phyloP scores from a whole-genome alignment of 1,140 invertebrate species.

The Drosophila santomea region DNA sequence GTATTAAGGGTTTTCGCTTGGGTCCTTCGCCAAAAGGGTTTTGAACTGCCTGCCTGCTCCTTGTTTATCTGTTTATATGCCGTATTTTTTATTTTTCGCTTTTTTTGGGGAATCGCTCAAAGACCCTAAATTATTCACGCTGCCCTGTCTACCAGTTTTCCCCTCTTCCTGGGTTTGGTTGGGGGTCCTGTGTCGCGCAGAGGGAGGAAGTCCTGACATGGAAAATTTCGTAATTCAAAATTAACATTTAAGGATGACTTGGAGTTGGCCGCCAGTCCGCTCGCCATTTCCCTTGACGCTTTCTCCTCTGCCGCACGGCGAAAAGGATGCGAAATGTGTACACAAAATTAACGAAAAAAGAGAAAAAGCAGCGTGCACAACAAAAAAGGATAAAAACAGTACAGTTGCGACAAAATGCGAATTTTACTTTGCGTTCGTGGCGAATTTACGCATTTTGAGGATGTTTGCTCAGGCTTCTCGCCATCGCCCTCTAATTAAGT shows the following conservation, averaged over 20 bases:
- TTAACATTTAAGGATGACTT: constrained; percentile 83
- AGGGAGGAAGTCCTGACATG: constrained; percentile 58
- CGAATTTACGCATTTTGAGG: constrained; percentile 74
- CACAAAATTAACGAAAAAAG: constrained; percentile 67
- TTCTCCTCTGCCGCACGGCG: constrained; percentile 35
- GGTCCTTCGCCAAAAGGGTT: constrained; percentile 49
- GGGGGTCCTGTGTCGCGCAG: constrained; percentile 3
- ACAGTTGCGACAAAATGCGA: constrained; percentile 73
- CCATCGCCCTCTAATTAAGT: not conserved
- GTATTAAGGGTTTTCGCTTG: constrained; percentile 74
- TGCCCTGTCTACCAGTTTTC: constrained; percentile 3
- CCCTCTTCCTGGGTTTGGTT: not conserved
- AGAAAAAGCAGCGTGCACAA: constrained; percentile 45
- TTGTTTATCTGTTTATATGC: constrained; percentile 43
- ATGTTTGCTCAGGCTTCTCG: constrained; percentile 51
- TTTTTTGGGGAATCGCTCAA: constrained; percentile 65
- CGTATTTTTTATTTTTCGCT: constrained; percentile 3
- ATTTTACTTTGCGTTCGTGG: constrained; percentile 54
- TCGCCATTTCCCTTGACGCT: constrained; percentile 22
- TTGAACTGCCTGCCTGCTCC: constrained; percentile 32
- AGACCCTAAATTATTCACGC: constrained; percentile 81
- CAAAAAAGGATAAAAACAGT: constrained; percentile 61
- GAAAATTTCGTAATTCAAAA: constrained; percentile 81
- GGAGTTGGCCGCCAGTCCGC: constrained; percentile 63
- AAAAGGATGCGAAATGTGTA: constrained; percentile 61